Percentiles rank a stretch among this genome's conserved stretches.
These are phyloP conservation scores for Pinna nobilis DNA, from an alignment of 1,140 invertebrate genomes.

Conservation along the genomic window DNA sequence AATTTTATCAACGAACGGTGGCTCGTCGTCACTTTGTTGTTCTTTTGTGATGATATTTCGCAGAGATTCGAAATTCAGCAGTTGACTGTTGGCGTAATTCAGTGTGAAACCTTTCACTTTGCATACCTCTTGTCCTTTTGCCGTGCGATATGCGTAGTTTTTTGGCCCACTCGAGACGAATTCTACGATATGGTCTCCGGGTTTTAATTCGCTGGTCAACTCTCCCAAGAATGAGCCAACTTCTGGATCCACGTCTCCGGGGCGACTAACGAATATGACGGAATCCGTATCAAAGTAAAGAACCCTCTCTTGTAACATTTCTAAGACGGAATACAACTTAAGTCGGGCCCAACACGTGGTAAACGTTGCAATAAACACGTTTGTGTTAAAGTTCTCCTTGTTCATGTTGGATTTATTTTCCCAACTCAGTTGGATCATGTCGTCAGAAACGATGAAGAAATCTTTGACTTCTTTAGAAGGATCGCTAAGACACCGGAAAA, in stretches of 20 bases:
- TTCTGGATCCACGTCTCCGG: not conserved
- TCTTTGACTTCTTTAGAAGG: conserved; percentile 16
- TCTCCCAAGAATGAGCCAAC: conserved; percentile 2
- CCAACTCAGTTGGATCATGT: conserved; percentile 27
- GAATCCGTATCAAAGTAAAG: conserved; percentile 74
- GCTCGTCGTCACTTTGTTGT: not conserved
- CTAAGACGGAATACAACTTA: conserved; percentile 68
- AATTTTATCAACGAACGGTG: too few species aligned
- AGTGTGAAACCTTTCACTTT: conserved; percentile 34
- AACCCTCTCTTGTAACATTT: conserved; percentile 57
- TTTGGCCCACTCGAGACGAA: conserved; percentile 19
- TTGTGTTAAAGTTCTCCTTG: conserved; percentile 45
- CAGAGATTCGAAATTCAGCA: conserved; percentile 17
- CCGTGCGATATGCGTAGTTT: conserved; percentile 32
- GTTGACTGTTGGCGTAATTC: conserved; percentile 24
- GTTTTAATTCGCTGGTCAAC: not conserved
- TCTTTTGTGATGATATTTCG: conserved; percentile 11
- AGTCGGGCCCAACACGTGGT: conserved; percentile 72
- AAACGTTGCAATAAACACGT: conserved; percentile 69
- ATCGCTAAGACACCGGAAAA: conserved; percentile 16
- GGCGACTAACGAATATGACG: conserved; percentile 22
- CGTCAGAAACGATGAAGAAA: conserved; percentile 19
- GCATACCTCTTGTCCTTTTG: conserved; percentile 2
- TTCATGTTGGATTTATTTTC: not conserved
- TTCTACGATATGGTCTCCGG: conserved; percentile 1